These are phyloP conservation scores for Helobdella robusta DNA, from an alignment of 2,888 invertebrate genomes.

Conservation along the genomic window DNA sequence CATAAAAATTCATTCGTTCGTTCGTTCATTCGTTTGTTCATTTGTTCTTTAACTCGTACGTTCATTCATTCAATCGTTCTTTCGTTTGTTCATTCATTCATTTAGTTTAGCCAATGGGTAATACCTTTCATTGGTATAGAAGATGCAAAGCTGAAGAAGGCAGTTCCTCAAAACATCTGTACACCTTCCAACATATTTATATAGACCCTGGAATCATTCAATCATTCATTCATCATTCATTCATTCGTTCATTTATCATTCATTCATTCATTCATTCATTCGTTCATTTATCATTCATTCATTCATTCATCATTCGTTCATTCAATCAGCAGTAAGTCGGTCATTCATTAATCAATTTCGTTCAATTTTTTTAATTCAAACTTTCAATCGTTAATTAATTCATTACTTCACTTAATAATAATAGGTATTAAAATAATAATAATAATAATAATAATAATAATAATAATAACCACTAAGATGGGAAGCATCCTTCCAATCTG, in stretches of 20 bases:
- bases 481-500: conserved; percentile 53
- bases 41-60: neutral
- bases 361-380: too few relatives aligned
- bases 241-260: too few relatives aligned
- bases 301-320: too few relatives aligned
- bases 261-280: too few relatives aligned
- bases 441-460: neutral
- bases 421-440: conserved; percentile 8
- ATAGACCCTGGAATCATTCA: conserved; percentile 52
- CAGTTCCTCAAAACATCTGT: conserved; percentile 64
- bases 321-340: too few relatives aligned
- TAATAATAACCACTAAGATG: conserved; percentile 48
- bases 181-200: conserved; percentile 62
- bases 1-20: neutral
- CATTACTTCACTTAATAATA: conserved; percentile 10
- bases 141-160: conserved; percentile 65
- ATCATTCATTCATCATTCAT: too few relatives aligned
- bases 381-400: neutral
- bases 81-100: neutral
- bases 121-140: conserved; percentile 49
- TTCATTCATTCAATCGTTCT: neutral
- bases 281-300: too few relatives aligned
- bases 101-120: conserved; percentile 14
- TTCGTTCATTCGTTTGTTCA: neutral
- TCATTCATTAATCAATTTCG: too few relatives aligned